Evolutionary conservation across 2,888 invertebrate species (phyloP).

Genomic region (Sturmia bella): DNA sequence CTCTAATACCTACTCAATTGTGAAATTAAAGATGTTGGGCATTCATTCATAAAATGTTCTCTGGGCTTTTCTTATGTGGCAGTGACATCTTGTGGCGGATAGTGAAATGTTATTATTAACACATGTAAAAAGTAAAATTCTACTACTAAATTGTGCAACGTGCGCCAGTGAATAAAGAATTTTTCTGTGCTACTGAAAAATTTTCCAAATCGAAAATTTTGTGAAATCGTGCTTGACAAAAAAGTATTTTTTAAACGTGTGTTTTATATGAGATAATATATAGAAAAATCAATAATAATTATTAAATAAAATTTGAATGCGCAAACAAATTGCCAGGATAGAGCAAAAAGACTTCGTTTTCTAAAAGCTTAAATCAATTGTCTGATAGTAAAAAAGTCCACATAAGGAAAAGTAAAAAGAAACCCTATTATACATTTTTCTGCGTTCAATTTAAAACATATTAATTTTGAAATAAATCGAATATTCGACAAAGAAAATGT

Average conservation of each 20-base stretch:
- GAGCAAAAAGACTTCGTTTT: slow-evolving; percentile 13
- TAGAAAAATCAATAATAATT: slow-evolving; percentile 54
- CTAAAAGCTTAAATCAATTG: slow-evolving; percentile 29
- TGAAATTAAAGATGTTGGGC: no score
- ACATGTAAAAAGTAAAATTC: background rate
- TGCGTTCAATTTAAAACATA: slow-evolving; percentile 47
- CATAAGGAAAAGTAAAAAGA: slow-evolving; percentile 60
- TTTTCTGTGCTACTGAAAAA: slow-evolving; percentile 58
- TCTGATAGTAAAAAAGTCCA: slow-evolving; percentile 47
- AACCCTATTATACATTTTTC: slow-evolving; percentile 65
- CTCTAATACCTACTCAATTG: no score
- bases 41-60: no score
- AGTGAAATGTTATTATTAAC: background rate
- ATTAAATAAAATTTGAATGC: slow-evolving; percentile 44
- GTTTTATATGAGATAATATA: slow-evolving; percentile 31
- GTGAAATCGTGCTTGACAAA: slow-evolving; percentile 61
- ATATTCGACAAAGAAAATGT: slow-evolving; percentile 66
- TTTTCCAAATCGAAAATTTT: slow-evolving; percentile 65
- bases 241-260: slow-evolving; percentile 48
- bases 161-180: slow-evolving; percentile 63
- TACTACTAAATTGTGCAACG: slow-evolving; percentile 49
- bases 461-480: slow-evolving; percentile 41
- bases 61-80: no score
- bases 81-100: background rate
- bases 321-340: slow-evolving; percentile 40